A percentile compares a stretch with the other conserved stretches of the same genome.
phyloP scores from a whole-genome alignment of 2,113 vertebrate genomes.

The Hippocampus barbouri region DNA sequence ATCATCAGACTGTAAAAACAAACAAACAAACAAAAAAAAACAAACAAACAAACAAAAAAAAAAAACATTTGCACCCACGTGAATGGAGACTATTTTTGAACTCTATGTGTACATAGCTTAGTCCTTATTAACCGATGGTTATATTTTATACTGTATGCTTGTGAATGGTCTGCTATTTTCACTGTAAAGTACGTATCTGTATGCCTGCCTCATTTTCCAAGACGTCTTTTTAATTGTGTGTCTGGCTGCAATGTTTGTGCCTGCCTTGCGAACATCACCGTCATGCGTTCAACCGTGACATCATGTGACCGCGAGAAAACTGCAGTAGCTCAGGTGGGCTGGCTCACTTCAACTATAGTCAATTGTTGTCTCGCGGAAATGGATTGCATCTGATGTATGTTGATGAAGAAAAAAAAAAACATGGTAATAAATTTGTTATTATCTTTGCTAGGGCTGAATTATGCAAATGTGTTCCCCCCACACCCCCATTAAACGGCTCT shows the following conservation, averaged over 20 bases:
- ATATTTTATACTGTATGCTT: constrained; percentile 71
- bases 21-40: too few species aligned
- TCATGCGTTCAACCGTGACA: constrained; percentile 43
- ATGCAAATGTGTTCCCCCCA: not conserved
- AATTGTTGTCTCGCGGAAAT: not conserved
- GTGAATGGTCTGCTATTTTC: constrained; percentile 60
- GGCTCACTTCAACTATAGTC: constrained; percentile 14
- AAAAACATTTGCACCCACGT: constrained; percentile 66
- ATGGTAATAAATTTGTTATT: constrained; percentile 75
- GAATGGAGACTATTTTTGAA: constrained; percentile 62
- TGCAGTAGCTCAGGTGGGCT: constrained; percentile 18
- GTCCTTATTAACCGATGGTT: constrained; percentile 55
- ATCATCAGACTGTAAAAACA: constrained; percentile 50
- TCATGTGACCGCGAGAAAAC: constrained; percentile 21
- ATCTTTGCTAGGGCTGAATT: constrained; percentile 43
- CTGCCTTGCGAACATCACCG: constrained; percentile 61
- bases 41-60: constrained; percentile 6
- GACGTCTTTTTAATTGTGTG: constrained; percentile 25
- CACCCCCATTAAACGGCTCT: too few species aligned
- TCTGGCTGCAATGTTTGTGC: constrained; percentile 58
- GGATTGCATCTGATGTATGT: constrained; percentile 64
- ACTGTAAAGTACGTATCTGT: constrained; percentile 56
- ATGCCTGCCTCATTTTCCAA: constrained; percentile 63
- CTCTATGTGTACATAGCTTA: constrained; percentile 60
- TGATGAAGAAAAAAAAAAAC: constrained; percentile 29